Percentiles rank a stretch among this genome's conserved stretches.
phyloP scores from a whole-genome alignment of 2,888 invertebrate genomes.

The Eilema griseolum region DNA sequence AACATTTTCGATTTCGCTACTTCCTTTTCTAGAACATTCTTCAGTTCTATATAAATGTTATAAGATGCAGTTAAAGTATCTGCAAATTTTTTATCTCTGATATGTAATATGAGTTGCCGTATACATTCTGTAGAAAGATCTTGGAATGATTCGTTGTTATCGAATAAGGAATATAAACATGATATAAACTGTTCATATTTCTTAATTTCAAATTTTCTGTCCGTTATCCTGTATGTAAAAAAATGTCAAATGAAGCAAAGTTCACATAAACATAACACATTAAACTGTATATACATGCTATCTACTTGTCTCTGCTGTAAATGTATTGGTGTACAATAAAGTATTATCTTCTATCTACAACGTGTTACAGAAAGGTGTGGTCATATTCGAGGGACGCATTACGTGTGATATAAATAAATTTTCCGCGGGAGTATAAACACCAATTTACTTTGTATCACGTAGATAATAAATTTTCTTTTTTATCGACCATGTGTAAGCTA shows the following conservation, averaged over 20 bases:
- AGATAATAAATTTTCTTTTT: no score
- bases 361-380: no score
- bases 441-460: no score
- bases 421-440: no score
- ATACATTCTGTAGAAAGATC: constrained; percentile 25
- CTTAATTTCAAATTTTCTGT: constrained; percentile 69
- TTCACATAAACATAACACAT: no score
- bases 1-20: constrained; percentile 60
- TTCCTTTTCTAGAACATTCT: constrained; percentile 37
- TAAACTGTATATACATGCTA: no score
- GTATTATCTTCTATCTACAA: no score
- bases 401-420: no score
- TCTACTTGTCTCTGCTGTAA: no score
- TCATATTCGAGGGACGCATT: no score
- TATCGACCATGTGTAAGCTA: no score
- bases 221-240: constrained; percentile 62
- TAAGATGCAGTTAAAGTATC: constrained; percentile 58
- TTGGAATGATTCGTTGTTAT: constrained; percentile 25
- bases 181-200: constrained; percentile 69
- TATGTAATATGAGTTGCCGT: constrained; percentile 38
- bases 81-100: constrained; percentile 58
- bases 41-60: constrained; percentile 55
- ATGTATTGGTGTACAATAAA: no score
- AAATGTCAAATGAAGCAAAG: background rate
- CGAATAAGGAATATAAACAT: constrained; percentile 57